phyloP scores from a whole-genome alignment of 2,888 invertebrate species.

The Diplazon laetatorius region DNA sequence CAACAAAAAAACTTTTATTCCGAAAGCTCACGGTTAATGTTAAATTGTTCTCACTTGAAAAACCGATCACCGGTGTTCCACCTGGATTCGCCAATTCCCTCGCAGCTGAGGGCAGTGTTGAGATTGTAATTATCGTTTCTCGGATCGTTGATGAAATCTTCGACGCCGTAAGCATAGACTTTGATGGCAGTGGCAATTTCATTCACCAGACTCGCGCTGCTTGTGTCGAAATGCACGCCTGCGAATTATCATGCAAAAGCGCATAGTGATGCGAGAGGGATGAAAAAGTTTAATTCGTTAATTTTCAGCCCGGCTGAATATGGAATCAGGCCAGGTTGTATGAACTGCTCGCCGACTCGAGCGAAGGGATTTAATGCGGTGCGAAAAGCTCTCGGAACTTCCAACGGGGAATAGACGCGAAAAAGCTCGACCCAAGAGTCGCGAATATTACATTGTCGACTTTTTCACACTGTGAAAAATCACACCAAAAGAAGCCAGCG shows the following conservation, averaged over 20 bases:
- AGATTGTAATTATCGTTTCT: constrained; percentile 87
- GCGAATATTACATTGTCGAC: background rate
- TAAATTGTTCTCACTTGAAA: constrained; percentile 83
- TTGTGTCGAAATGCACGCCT: constrained; percentile 97
- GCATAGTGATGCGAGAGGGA: constrained; percentile 11
- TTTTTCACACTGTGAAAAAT: background rate
- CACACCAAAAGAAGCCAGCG: background rate
- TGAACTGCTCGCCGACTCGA: constrained; percentile 7
- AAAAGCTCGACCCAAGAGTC: background rate
- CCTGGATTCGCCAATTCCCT: constrained; percentile 89
- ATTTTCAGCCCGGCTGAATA: constrained; percentile 17
- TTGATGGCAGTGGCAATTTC: constrained; percentile 95
- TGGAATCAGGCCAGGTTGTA: constrained; percentile 30
- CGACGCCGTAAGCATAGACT: constrained; percentile 95
- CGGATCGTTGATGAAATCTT: constrained; percentile 91
- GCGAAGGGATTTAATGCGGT: constrained; percentile 21
- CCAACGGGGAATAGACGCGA: constrained; percentile 13
- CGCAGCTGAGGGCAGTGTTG: constrained; percentile 92
- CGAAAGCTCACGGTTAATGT: background rate
- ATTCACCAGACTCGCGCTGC: constrained; percentile 90
- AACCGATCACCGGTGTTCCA: constrained; percentile 94
- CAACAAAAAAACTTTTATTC: too few relatives aligned
- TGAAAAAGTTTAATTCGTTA: constrained; percentile 32
- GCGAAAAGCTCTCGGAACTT: constrained; percentile 38
- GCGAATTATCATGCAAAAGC: constrained; percentile 59